Percentiles rank a stretch among this genome's conserved stretches.
phyloP scores from a whole-genome alignment of 2,888 invertebrate genomes.

The Nebria salina region DNA sequence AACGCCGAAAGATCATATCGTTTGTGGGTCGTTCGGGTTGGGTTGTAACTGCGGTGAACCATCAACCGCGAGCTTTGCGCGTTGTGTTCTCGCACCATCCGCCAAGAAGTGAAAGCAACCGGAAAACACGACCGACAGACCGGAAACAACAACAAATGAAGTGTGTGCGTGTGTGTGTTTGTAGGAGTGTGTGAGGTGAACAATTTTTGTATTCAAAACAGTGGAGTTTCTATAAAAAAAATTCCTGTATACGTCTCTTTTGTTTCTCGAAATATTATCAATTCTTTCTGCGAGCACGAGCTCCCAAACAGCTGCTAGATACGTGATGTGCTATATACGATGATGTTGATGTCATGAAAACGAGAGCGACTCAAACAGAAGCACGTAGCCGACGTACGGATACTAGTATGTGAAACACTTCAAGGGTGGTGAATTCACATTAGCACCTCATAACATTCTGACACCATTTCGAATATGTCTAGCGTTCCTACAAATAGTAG shows the following conservation, averaged over 20 bases:
- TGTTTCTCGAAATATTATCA: not conserved
- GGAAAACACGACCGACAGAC: conserved; percentile 43
- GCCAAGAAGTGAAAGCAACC: conserved; percentile 34
- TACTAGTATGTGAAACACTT: not conserved
- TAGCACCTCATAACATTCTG: conserved; percentile 1
- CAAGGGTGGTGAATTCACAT: not conserved
- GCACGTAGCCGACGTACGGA: not conserved
- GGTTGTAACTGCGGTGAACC: conserved; percentile 15
- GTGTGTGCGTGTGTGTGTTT: conserved; percentile 17
- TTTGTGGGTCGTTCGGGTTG: not conserved
- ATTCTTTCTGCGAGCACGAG: conserved; percentile 1
- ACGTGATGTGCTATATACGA: not conserved
- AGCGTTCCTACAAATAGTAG: not conserved
- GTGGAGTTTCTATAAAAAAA: conserved; percentile 32
- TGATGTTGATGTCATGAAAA: conserved; percentile 1
- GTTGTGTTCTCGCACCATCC: not conserved
- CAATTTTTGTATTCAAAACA: conserved; percentile 43
- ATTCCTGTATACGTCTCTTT: not conserved
- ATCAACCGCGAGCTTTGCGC: conserved; percentile 1
- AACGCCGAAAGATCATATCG: not conserved
- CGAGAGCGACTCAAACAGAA: not conserved
- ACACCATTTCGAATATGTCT: not conserved
- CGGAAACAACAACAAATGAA: conserved; percentile 47
- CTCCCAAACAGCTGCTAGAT: not conserved
- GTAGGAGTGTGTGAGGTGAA: not conserved